These are phyloP conservation scores for Limnephilus rhombicus DNA, from an alignment of 2,888 invertebrate species.

Conservation along the genomic window DNA sequence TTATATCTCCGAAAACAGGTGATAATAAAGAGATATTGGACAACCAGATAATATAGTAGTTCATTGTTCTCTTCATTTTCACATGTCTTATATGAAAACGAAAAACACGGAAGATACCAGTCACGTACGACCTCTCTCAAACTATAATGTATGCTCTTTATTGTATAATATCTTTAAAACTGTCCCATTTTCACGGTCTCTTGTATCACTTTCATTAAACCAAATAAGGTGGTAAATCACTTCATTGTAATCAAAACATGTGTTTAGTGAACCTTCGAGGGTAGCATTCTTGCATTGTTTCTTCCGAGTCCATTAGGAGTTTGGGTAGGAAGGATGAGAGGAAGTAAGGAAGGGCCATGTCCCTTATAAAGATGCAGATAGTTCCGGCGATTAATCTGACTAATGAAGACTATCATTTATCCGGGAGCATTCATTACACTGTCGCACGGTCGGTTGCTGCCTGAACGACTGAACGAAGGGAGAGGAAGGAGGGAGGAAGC, in stretches of 20 bases:
- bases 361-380: conserved; percentile 65
- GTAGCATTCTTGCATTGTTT: conserved; percentile 37
- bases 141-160: too few relatives aligned
- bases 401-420: conserved; percentile 73
- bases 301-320: conserved; percentile 54
- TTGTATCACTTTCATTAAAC: background rate
- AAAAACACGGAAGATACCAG: too few relatives aligned
- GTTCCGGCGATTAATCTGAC: conserved; percentile 70
- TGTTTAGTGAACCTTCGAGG: conserved; percentile 3
- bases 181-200: too few relatives aligned
- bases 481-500: background rate
- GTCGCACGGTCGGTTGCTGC: conserved; percentile 66
- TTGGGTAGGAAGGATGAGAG: conserved; percentile 4
- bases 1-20: too few relatives aligned
- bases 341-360: conserved; percentile 16
- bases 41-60: too few relatives aligned
- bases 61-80: too few relatives aligned
- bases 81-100: too few relatives aligned
- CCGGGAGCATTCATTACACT: conserved; percentile 72
- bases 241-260: conserved; percentile 57
- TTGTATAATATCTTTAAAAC: too few relatives aligned
- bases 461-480: conserved; percentile 35
- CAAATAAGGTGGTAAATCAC: conserved; percentile 66
- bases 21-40: too few relatives aligned
- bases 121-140: too few relatives aligned